Percentiles rank a stretch among this genome's conserved stretches.
Evolutionary conservation across 2,888 invertebrate species (phyloP).

Genomic region (Phyllotreta cruciferae): DNA sequence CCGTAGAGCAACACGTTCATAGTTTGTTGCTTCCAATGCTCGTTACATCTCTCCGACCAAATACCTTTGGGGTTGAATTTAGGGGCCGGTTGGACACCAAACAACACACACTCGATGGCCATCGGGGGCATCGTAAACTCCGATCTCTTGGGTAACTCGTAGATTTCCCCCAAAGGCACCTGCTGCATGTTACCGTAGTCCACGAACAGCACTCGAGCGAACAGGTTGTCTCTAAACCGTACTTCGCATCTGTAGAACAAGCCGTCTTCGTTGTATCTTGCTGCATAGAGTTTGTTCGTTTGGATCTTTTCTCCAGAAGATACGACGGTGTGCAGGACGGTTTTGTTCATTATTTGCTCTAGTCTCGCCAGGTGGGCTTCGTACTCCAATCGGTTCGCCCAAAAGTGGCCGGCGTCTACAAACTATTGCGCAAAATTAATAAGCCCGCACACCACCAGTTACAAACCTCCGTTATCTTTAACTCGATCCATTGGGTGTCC

Average conservation of each 20-base stretch:
- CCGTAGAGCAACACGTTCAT: slow-evolving; percentile 55
- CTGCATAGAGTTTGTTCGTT: slow-evolving; percentile 66
- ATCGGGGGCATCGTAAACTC: slow-evolving; percentile 63
- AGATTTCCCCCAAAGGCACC: slow-evolving; percentile 61
- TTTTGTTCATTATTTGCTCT: slow-evolving; percentile 56
- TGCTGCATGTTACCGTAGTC: slow-evolving; percentile 76
- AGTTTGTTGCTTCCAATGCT: slow-evolving; percentile 58
- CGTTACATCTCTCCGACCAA: slow-evolving; percentile 68
- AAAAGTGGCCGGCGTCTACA: slow-evolving; percentile 72
- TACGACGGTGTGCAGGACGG: slow-evolving; percentile 49
- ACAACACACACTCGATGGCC: slow-evolving; percentile 75
- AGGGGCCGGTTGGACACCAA: slow-evolving; percentile 73
- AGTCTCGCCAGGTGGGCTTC: slow-evolving; percentile 53
- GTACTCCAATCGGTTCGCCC: slow-evolving; percentile 66
- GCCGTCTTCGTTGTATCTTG: slow-evolving; percentile 63
- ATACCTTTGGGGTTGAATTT: slow-evolving; percentile 65
- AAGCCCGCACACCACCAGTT: too few relatives aligned
- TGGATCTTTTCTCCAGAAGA: slow-evolving; percentile 41
- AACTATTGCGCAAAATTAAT: slow-evolving; percentile 60
- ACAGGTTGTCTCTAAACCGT: not conserved
- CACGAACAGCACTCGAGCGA: slow-evolving; percentile 67
- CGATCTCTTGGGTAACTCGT: slow-evolving; percentile 53
- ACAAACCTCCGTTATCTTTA: slow-evolving; percentile 49
- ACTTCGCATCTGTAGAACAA: slow-evolving; percentile 66
- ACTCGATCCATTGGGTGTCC: slow-evolving; percentile 45